Evolutionary conservation across 2,797 vertebrate genomes (phyloP).

Genomic region (Platyrinchus mystaceus): DNA sequence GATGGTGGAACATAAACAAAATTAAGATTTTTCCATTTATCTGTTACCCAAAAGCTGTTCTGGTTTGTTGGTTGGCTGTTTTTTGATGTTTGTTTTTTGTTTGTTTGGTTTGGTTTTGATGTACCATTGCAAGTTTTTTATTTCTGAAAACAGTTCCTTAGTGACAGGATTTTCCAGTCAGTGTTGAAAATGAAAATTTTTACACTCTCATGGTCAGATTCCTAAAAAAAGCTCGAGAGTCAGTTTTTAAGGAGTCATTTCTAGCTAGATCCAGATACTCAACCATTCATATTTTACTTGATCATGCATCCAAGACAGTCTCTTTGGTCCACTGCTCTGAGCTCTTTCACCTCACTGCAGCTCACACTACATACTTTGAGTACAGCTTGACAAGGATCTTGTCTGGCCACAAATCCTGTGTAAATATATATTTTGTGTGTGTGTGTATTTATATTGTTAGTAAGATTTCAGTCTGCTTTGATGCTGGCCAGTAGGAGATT

Average conservation of each 20-base stretch:
- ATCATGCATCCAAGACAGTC: not conserved
- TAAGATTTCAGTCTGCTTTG: not conserved
- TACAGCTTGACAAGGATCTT: not conserved
- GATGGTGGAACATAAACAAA: not conserved
- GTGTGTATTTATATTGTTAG: not conserved
- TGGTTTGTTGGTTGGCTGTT: not conserved
- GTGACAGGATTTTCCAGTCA: not conserved
- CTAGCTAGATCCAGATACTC: not conserved
- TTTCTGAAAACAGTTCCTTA: not conserved
- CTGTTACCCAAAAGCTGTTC: not conserved
- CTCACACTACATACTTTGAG: not conserved
- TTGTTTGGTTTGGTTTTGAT: not conserved
- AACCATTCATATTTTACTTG: not conserved
- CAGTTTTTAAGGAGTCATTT: not conserved
- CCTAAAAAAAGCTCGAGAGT: not conserved
- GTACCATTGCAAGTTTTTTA: not conserved
- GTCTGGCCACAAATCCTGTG: not conserved
- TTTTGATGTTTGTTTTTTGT: not conserved
- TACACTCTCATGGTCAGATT: not conserved
- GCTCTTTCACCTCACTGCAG: not conserved
- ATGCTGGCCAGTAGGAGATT: not conserved
- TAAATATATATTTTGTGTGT: not conserved
- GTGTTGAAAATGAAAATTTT: not conserved
- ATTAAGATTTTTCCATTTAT: not conserved
- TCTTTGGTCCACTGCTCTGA: not conserved